Evolutionary conservation across 2,113 vertebrate species (phyloP).

Genomic region (Hippocampus mohnikei): DNA sequence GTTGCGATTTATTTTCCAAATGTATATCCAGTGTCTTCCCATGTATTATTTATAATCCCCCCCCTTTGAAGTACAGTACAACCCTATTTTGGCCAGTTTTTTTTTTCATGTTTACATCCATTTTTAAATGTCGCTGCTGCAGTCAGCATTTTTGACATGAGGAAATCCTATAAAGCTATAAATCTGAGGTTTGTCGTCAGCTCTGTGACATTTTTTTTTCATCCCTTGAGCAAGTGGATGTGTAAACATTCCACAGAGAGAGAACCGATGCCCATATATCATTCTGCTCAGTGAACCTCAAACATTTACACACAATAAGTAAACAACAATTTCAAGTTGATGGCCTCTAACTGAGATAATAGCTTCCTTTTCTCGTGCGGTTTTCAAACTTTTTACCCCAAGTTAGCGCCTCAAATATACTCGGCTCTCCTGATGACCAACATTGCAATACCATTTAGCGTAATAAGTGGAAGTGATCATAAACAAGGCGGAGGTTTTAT

Average conservation of each 20-base stretch:
- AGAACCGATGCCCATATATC: background rate
- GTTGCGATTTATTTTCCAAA: background rate
- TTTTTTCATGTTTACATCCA: background rate
- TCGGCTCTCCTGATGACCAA: background rate
- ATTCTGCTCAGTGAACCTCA: background rate
- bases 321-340: background rate
- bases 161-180: background rate
- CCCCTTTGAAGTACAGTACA: background rate
- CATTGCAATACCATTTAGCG: background rate
- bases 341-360: background rate
- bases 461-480: background rate
- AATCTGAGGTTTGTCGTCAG: background rate
- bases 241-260: slow-evolving; percentile 1
- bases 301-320: slow-evolving; percentile 9
- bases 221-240: background rate
- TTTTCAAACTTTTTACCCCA: background rate
- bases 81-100: background rate
- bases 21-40: background rate
- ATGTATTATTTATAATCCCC: background rate
- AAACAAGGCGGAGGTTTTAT: background rate
- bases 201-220: background rate
- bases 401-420: background rate
- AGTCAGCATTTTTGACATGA: background rate
- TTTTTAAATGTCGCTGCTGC: background rate
- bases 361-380: background rate